Percentiles rank a stretch among this genome's conserved stretches.
phyloP scores from a whole-genome alignment of 2,113 vertebrate species.

The Axis porcinus region DNA sequence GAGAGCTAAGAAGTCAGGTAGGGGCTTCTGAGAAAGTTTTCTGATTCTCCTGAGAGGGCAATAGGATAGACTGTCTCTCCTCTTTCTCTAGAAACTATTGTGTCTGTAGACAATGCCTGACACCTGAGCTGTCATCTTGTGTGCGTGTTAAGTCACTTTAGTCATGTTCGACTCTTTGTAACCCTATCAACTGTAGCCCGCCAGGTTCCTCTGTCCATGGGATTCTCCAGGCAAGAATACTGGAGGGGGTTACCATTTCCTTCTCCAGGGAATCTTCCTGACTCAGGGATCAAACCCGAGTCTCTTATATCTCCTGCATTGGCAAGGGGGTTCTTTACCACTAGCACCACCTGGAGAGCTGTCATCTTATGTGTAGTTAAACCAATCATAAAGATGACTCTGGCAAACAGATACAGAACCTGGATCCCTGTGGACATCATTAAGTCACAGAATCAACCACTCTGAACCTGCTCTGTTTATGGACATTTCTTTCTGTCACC shows the following conservation, averaged over 20 bases:
- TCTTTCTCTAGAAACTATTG: not conserved
- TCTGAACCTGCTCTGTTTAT: not conserved
- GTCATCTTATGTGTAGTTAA: not conserved
- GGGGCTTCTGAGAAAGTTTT: not conserved
- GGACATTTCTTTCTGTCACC: not conserved
- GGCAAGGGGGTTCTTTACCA: not conserved
- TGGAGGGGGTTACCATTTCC: not conserved
- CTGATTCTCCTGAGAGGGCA: not conserved
- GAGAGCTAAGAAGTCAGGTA: not conserved
- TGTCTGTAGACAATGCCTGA: not conserved
- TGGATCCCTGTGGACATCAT: not conserved
- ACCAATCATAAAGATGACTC: not conserved
- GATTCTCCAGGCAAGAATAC: not conserved
- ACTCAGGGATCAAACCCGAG: not conserved
- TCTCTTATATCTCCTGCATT: not conserved
- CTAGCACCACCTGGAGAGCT: not conserved
- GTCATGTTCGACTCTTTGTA: not conserved
- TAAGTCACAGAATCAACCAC: not conserved
- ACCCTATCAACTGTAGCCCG: not conserved
- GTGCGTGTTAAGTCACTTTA: not conserved
- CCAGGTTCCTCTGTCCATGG: not conserved
- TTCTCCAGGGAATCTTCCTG: not conserved
- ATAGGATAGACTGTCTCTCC: not conserved
- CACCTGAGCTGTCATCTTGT: not conserved
- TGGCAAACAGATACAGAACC: not conserved